Evolutionary conservation across 2,888 invertebrate genomes (phyloP), one percentile per base, ranked within the genome.

Genomic region (Morinoia aosen): DNA sequence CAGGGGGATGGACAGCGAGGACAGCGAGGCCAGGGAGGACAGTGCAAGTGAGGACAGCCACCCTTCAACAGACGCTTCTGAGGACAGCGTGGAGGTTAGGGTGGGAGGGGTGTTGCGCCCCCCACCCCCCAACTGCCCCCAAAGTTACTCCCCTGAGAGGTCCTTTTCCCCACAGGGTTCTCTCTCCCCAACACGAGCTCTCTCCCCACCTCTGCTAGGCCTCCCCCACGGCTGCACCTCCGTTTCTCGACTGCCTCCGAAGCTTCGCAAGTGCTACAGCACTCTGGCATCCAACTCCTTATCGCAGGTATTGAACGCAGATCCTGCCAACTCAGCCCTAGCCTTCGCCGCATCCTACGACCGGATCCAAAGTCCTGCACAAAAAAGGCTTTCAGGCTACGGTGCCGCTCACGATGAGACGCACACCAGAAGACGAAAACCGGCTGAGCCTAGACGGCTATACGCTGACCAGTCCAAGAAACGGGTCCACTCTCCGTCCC

Each of bases 61-160:
- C 95, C 96, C 96, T 76, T 95, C 96, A 58, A 98, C 98, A 19
- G 98, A 98, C 97, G 98, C 98, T 95, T 98, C 98, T 95, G 98
- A 98, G 97, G 98, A 98, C 97, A 98, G 98, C 95, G 98, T 98
- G 14, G 98, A 98, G 97, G 98, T 98, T 7, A 98, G 98, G 97
- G 97, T 98, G 16, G 97, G 97, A 58, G 98, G 98, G 57, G 98
- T 98, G 96, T 12, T 95, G 88, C 91, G 96, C 95, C 96, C 96
- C 95, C 98, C 98, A 0, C 95, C 40, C 95, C 94, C 95, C 64
- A 95, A 93, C 93, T 88, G 48, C 57, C 58, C 95, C 91, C 91
- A 93, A 48, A 39, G 93, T 40, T 91, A 91, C 64, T 91, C 76
- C 58, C 91, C 58, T 61, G 88, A 48, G 95, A 48, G 88, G 57